Base-by-base conservation (phyloP, 2,113 vertebrate species). In the Nestor notabilis region DNA sequence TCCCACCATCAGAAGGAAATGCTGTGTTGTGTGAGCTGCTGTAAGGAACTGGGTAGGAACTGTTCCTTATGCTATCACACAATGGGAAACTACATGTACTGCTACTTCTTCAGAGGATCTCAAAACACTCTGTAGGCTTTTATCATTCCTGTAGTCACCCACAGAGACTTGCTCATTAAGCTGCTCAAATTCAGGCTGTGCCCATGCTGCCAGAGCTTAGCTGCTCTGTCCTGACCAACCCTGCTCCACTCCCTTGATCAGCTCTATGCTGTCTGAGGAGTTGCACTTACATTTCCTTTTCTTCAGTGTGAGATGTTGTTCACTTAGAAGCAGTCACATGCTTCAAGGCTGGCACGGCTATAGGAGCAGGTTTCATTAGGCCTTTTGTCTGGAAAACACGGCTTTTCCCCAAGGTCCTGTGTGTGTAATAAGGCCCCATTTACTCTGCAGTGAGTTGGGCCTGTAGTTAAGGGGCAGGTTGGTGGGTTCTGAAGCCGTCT, bases 221-320 rank as follows among this genome's bases (percentile, higher is more conserved):
- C 50, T 7, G 3, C 17, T 35, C 49, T 17, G 23, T 65, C 74
- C 64, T 78, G 55, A 27, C 20, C 2, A 1, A 4, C 55, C 49
- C 63, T 35, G 41, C 28, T 47, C 31, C 0, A 0, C 18, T 20
- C 29, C 2, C 44, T 47, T 1, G 0, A 20, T 29, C 71, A 35
- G 55, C 52, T 77, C 37, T 9, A 23, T 10, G 18, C 27, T n/a
- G 23, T 11, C 49, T 20, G 15, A 46, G 44, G 41, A 46, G 9
- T 2, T 39, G 41, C 35, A 6, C 56, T 83, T 58, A 3, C 13
- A 41, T 76, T 80, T 52, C 53, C 33, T 58, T 41, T 75, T 71
- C 49, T 72, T 60, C 74, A 85, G 46, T 35, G 9, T 29, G 25
- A 79, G 39, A 44, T 60, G 9, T 56, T 0, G 1, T 49, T 86